Evolutionary conservation across 2,888 invertebrate species (phyloP).

Genomic region (Xanthia togata): DNA sequence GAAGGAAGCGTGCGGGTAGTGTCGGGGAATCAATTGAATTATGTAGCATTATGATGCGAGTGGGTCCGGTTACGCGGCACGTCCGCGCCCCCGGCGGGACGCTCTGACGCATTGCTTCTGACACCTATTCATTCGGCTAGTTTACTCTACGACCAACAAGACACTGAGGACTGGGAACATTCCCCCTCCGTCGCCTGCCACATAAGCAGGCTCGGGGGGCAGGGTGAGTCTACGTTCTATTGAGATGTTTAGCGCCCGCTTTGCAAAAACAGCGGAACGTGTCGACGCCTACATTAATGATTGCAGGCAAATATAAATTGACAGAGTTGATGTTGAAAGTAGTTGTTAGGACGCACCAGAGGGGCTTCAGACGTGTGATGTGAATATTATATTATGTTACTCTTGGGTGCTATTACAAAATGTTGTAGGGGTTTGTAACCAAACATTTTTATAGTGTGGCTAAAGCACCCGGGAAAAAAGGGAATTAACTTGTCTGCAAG

Average conservation of each 20-base stretch:
- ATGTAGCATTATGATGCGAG: slow-evolving; percentile 88
- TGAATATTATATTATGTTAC: slow-evolving; percentile 83
- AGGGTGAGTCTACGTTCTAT: slow-evolving; percentile 59
- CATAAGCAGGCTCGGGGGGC: slow-evolving; percentile 59
- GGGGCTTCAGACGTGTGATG: slow-evolving; percentile 83
- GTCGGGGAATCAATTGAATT: slow-evolving; percentile 90
- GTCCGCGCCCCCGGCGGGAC: slow-evolving; percentile 80
- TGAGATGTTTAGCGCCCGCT: slow-evolving; percentile 53
- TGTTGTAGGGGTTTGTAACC: slow-evolving; percentile 67
- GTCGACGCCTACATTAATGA: slow-evolving; percentile 81
- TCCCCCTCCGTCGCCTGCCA: slow-evolving; percentile 66
- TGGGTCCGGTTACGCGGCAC: slow-evolving; percentile 87
- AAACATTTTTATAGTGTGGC: slow-evolving; percentile 6
- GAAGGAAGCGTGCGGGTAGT: slow-evolving; percentile 88
- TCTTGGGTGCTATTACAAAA: slow-evolving; percentile 68
- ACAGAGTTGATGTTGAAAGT: slow-evolving; percentile 85
- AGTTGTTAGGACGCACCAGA: slow-evolving; percentile 84
- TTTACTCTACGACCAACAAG: slow-evolving; percentile 76
- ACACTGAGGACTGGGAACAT: slow-evolving; percentile 58
- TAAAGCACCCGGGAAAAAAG: background rate
- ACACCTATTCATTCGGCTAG: slow-evolving; percentile 87
- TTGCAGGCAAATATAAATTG: slow-evolving; percentile 89
- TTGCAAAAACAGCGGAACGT: slow-evolving; percentile 75
- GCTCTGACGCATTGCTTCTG: slow-evolving; percentile 86
- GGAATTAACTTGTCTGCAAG: background rate